Conservation (phyloP, 92 coral and sea anemone genomes). For the Anthopleura xanthogrammica region DNA sequence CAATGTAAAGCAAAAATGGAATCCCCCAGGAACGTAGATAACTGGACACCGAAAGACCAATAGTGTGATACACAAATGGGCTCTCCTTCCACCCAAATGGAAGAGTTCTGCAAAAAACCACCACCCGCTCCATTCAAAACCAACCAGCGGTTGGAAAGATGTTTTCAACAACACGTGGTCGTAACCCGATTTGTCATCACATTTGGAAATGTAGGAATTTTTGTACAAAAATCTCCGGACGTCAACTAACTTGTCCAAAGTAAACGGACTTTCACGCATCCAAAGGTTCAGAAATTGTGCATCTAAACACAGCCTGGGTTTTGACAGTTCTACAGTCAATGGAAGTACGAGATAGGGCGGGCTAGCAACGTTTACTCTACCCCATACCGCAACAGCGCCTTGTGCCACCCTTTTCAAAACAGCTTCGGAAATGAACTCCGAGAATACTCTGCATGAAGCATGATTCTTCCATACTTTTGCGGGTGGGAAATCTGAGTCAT, state of each 20-base stretch:
- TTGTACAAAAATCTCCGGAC: constrained; percentile 7
- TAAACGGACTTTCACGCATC: constrained; percentile 25
- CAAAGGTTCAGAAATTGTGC: constrained; percentile 25
- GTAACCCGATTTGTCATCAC: constrained; percentile 36
- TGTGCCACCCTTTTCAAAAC: too few species aligned
- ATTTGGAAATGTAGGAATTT: constrained; percentile 15
- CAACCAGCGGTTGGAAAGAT: background rate
- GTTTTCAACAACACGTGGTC: background rate
- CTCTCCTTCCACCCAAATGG: too few species aligned
- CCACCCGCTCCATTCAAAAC: too few species aligned
- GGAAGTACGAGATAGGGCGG: constrained; percentile 17
- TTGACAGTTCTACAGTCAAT: constrained; percentile 16
- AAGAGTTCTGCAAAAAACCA: too few species aligned
- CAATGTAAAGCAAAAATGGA: too few species aligned
- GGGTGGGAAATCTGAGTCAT: too few species aligned
- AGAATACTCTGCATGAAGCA: too few species aligned
- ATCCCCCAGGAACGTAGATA: too few species aligned
- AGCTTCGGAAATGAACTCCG: too few species aligned
- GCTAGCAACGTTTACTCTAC: constrained; percentile 1
- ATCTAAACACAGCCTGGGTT: constrained; percentile 31
- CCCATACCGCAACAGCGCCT: constrained; percentile 3
- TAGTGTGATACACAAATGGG: too few species aligned
- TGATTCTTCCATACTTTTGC: too few species aligned
- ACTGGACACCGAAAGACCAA: too few species aligned
- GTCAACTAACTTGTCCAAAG: constrained; percentile 4